Conservation (phyloP, 2,113 vertebrate genomes). For the Vulpes vulpes region DNA sequence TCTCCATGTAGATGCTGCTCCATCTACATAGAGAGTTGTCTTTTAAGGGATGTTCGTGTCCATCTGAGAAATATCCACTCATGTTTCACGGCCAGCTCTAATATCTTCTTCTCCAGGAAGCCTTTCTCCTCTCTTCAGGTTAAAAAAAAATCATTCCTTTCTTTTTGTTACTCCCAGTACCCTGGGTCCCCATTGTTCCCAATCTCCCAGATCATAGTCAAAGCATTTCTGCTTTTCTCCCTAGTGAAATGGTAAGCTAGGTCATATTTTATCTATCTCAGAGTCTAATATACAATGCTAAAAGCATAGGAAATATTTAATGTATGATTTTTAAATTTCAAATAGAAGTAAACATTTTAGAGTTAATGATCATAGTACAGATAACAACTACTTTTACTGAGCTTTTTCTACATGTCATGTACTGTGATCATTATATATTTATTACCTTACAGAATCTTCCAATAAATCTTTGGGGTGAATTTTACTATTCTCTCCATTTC, state of each 20-base stretch:
- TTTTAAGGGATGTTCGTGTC: not conserved
- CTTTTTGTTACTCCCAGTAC: not conserved
- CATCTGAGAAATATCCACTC: not conserved
- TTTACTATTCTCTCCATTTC: not conserved
- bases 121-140: not conserved
- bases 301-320: not conserved
- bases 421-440: not conserved
- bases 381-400: not conserved
- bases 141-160: not conserved
- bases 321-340: not conserved
- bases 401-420: not conserved
- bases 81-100: not conserved
- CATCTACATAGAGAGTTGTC: no score
- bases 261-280: not conserved
- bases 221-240: not conserved
- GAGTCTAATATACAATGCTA: not conserved
- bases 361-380: not conserved
- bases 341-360: not conserved
- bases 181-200: not conserved
- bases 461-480: not conserved
- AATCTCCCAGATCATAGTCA: no score
- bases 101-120: not conserved
- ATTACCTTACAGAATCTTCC: not conserved
- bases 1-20: accelerated
- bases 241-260: not conserved